These are phyloP conservation scores for Cosmia pyralina DNA, from an alignment of 2,888 invertebrate genomes.

Conservation along the genomic window DNA sequence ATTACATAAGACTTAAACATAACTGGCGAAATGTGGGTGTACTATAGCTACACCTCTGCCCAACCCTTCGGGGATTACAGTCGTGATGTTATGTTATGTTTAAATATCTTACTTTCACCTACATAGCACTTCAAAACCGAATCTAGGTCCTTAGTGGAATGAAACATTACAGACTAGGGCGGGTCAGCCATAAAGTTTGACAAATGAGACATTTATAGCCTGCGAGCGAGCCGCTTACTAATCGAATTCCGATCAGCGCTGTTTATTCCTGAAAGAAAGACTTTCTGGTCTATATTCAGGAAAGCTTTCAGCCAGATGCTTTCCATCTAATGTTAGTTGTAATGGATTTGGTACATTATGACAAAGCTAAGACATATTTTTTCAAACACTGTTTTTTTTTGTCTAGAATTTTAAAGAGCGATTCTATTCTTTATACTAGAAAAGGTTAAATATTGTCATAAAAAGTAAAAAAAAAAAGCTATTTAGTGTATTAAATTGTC, in stretches of 20 bases:
- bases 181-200: slow-evolving; percentile 77
- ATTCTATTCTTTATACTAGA: background rate
- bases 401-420: background rate
- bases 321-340: background rate
- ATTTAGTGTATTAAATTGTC: background rate
- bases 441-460: too few relatives aligned
- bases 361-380: background rate
- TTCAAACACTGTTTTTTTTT: background rate
- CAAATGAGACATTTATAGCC: slow-evolving; percentile 77
- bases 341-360: background rate
- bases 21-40: background rate
- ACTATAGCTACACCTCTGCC: background rate
- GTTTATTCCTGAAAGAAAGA: slow-evolving; percentile 43
- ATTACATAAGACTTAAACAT: background rate
- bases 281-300: slow-evolving; percentile 23
- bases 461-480: too few relatives aligned
- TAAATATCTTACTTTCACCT: background rate
- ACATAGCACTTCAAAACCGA: slow-evolving; percentile 18
- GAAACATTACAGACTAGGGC: slow-evolving; percentile 56
- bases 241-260: slow-evolving; percentile 67
- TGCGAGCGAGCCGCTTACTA: slow-evolving; percentile 66
- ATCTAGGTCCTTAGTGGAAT: slow-evolving; percentile 49
- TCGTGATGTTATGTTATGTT: background rate
- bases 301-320: slow-evolving; percentile 10
- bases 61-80: too few relatives aligned